These are phyloP conservation scores for Odontomyia ornata DNA, from an alignment of 2,888 invertebrate species.

Conservation along the genomic window DNA sequence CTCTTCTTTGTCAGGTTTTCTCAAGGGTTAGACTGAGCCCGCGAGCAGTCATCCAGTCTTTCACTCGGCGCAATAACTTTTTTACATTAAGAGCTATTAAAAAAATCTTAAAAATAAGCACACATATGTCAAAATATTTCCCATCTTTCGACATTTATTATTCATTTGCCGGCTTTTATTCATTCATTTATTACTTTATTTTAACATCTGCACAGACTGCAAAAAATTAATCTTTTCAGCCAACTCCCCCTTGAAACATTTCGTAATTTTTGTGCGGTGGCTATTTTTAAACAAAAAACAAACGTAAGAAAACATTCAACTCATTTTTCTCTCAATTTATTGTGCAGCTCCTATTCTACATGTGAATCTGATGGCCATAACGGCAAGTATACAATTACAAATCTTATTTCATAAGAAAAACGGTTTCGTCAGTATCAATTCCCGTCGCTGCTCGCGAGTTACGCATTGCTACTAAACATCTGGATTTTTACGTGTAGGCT, in stretches of 20 bases:
- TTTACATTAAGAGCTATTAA: too few species aligned
- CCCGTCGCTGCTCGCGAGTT: not conserved
- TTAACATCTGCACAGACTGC: not conserved
- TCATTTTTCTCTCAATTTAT: not conserved
- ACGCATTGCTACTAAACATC: conserved; percentile 9
- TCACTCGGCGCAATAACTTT: too few species aligned
- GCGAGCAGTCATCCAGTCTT: too few species aligned
- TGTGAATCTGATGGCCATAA: conserved; percentile 10
- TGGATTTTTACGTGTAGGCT: conserved; percentile 32
- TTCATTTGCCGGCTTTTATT: not conserved
- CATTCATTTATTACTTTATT: not conserved
- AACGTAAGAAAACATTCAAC: not conserved
- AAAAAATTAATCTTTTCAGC: not conserved
- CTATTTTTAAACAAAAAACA: conserved; percentile 13
- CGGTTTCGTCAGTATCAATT: conserved; percentile 33
- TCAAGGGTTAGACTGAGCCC: too few species aligned
- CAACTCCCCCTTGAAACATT: conserved; percentile 20
- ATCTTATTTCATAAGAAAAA: conserved; percentile 16
- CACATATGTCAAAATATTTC: not conserved
- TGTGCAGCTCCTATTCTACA: not conserved
- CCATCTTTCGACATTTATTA: not conserved
- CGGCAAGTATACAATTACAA: conserved; percentile 31
- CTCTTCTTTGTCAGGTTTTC: too few species aligned
- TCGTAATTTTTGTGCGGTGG: too few species aligned
- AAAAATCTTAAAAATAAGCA: not conserved